Percentiles rank a stretch among this genome's conserved stretches.
These are phyloP conservation scores for Euplexia lucipara DNA, from an alignment of 2,888 invertebrate species.

Conservation along the genomic window DNA sequence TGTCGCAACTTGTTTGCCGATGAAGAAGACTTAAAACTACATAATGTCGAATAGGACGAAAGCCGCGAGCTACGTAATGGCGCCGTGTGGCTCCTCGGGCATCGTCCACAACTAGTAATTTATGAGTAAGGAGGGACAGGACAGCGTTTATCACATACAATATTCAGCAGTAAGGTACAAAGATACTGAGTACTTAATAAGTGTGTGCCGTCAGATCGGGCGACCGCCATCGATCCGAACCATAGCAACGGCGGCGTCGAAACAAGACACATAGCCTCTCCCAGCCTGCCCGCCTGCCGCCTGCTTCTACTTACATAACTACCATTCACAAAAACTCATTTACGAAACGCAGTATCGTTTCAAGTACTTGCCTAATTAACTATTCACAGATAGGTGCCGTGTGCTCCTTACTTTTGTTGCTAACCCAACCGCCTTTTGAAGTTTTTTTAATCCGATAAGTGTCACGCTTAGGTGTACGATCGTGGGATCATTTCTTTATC, in stretches of 20 bases:
- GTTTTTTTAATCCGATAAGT: conserved; percentile 46
- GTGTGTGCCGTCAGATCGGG: conserved; percentile 57
- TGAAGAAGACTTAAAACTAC: conserved; percentile 19
- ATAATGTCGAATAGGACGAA: conserved; percentile 25
- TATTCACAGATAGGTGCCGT: conserved; percentile 69
- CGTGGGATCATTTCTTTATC: conserved; percentile 45
- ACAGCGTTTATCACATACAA: conserved; percentile 59
- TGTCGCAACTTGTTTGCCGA: background rate
- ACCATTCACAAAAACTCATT: conserved; percentile 70
- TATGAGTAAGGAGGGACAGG: conserved; percentile 41
- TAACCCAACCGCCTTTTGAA: conserved; percentile 33
- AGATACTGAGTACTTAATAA: conserved; percentile 61
- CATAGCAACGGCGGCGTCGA: conserved; percentile 58
- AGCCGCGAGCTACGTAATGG: conserved; percentile 26
- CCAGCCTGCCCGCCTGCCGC: conserved; percentile 25
- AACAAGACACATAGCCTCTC: conserved; percentile 59
- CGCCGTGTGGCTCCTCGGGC: background rate
- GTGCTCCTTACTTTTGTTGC: conserved; percentile 22
- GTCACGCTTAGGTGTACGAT: conserved; percentile 25
- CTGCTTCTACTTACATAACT: conserved; percentile 64
- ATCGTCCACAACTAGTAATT: conserved; percentile 27
- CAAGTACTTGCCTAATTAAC: conserved; percentile 69
- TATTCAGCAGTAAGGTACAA: conserved; percentile 59
- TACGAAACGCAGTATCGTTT: conserved; percentile 65
- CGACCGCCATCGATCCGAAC: conserved; percentile 60